phyloP scores from a whole-genome alignment of 2,113 vertebrate genomes.

The Myanophis thanlyinensis region DNA sequence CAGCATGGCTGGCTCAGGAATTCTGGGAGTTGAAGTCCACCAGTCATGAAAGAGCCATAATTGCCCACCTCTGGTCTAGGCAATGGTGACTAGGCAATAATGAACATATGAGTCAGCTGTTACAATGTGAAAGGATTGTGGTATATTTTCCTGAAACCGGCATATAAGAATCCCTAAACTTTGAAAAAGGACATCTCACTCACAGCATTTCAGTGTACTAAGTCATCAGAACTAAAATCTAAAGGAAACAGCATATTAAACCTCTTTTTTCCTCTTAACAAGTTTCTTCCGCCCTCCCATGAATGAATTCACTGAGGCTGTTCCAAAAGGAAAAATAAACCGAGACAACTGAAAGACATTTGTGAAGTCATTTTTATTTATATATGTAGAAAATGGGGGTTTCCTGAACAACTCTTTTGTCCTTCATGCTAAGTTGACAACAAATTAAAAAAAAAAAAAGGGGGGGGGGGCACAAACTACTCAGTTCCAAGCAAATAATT shows the following conservation, averaged over 20 bases:
- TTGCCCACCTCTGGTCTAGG: too few relatives aligned
- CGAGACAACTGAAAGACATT: background rate
- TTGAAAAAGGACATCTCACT: slow-evolving; percentile 64
- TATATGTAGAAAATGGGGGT: background rate
- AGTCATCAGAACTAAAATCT: background rate
- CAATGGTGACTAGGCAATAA: background rate
- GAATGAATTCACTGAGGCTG: slow-evolving; percentile 3
- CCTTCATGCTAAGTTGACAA: background rate
- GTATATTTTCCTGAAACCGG: slow-evolving; percentile 41
- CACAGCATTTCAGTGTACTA: background rate
- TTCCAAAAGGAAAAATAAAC: background rate
- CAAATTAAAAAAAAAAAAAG: background rate
- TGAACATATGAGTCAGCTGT: slow-evolving; percentile 54
- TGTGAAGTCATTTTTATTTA: background rate
- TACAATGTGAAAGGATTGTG: slow-evolving; percentile 17
- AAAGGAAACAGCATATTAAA: background rate
- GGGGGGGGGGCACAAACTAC: background rate
- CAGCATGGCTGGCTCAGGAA: too few relatives aligned
- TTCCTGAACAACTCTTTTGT: background rate
- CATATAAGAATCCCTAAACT: slow-evolving; percentile 58
- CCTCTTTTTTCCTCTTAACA: background rate
- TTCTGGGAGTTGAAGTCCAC: too few relatives aligned
- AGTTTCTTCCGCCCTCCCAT: background rate
- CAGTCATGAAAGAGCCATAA: too few relatives aligned
- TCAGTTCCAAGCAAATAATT: background rate